Evolutionary conservation across 1,140 invertebrate species (phyloP), one percentile per base, ranked within the genome.

Genomic region (Solenopsis invicta): DNA sequence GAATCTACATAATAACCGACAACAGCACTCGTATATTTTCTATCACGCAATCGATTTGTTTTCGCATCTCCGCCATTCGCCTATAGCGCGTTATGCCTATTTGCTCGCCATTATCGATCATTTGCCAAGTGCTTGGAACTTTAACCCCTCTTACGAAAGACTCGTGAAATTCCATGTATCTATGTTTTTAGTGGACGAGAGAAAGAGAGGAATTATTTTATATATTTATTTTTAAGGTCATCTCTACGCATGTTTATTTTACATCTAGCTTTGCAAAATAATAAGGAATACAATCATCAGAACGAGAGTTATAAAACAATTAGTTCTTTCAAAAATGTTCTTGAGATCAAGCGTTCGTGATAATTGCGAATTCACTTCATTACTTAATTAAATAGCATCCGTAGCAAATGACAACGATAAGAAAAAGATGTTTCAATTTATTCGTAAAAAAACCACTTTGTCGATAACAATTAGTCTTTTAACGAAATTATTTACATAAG

Each of bases 41-140:
- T 84, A 84, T 84, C 80, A 48, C 80, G 67, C 80, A 59, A 82
- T 82, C 80, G 80, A 84, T 84, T 84, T 84, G 80, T 84, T 84
- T 75, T 84, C 69, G 69, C 80, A 74, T 84, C 54, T 75, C 80
- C 41, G 45, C 69, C 80, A 48, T 61, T 75, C 69, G 64, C 48
- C 50, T 41, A 18, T 69, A 41, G 64, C 78, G 67, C 67, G 41
- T 61, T 74, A 84, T 84, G 80, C 80, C 72, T 74, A 84, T 84
- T 84, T 84, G 54, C 24, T 84, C 80, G 56, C 80, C 69, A 48
- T 84, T 84, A 84, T 84, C 80, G 80, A 84, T 84, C 80, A 84
- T 84, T 84, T 56, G 54, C 80, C 54, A 41, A 84, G 69, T 61
- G 69, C 80, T 45, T 61, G 69, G 54, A 84, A 74, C 80, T 82